Evolutionary conservation across 2,113 vertebrate species (phyloP), one percentile per base, ranked within the genome.

Genomic region (Pseudorhombus dupliciocellatus): DNA sequence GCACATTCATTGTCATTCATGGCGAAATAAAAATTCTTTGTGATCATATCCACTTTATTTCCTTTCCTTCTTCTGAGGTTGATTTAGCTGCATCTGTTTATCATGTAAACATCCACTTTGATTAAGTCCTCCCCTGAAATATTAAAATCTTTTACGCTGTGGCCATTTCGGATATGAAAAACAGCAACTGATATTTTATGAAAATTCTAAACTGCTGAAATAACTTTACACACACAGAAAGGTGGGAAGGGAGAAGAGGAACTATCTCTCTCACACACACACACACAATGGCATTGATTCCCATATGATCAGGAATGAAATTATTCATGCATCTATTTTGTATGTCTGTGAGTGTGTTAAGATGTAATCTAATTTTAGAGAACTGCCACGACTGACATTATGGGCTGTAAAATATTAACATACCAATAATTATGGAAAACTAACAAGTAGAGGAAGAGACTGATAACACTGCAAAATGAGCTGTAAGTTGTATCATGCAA

Each of bases 351-450:
- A 63, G 21, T 69, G 65, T 69, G 26, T 72, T 31, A 25, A 76
- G 59, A 60, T 63, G 3, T 24, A 24, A 58, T n/a, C 48, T 42
- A 4, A 54, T 69, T 81, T 78, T 56, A 53, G 22, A 65, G 60
- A 55, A 59, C 20, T 79, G 55, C 52, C 37, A 70, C 46, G 12
- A 42, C 55, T 61, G 67, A 70, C 57, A 57, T 73, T 63, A 51
- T 64, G 22, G 51, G 62, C 54, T 51, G 46, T 52, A 30, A 80
- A 80, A 83, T 62, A 75, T 76, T 40, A 75, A 65, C 66, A 73
- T 67, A 79, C 66, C 57, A 76, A 75, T 80, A 68, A 79, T 70
- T 60, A 63, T 2, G 22, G 57, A 48, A 70, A 69, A 44, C 28
- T 50, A 70, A 76, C 42, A 64, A 61, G 62, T 56, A 15, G 54